Evolutionary conservation across 2,888 invertebrate genomes (phyloP), one percentile per base, ranked within the genome.

Genomic region (Ernsta delagoae): DNA sequence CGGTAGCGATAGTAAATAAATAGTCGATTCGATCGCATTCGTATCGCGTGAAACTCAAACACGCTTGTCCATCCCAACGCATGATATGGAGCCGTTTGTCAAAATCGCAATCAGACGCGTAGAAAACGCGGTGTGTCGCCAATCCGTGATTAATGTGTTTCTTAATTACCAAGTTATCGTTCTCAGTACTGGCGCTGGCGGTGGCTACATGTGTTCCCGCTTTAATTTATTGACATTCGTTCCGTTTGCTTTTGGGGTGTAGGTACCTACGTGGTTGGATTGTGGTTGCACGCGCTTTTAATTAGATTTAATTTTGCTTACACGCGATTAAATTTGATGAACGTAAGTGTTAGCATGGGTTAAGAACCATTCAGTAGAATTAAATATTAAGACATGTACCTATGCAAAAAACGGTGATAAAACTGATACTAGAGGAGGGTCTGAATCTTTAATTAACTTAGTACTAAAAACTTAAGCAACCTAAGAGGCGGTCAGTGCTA

Each of bases 121-220:
- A 77, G 76, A 77, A 78, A 83, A 79, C 78, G 80, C 81, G 78
- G 80, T 82, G 81, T 85, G 87, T 83, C 87, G 83, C 82, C 85
- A 83, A 90, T 86, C 82, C 79, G 79, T 92, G 92, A 93, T 93
- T 90, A 92, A 93, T 93, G 92, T 78, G 74, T 90, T 90, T 90
- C 92, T 91, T 93, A 92, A 93, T 93, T 93, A 92, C 90, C 82
- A 89, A 91, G 89, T 89, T 88, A 90, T 88, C 88, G 87, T 80
- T 82, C 72, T 63, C 54, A 7, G 34, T 24, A 70, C n/a, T n/a
- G n/a, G n/a, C n/a, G n/a, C 75, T 75, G 79, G 75, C 80, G 78
- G 81, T 80, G 83, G 80, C 70, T 88, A 86, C 90, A 91, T 91
- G 89, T 91, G 92, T 90, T 88, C 85, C 81, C 72, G 81, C 78